Percentiles rank a stretch among this genome's conserved stretches.
phyloP scores from a whole-genome alignment of 2,888 invertebrate species.

The Lasius platythorax region DNA sequence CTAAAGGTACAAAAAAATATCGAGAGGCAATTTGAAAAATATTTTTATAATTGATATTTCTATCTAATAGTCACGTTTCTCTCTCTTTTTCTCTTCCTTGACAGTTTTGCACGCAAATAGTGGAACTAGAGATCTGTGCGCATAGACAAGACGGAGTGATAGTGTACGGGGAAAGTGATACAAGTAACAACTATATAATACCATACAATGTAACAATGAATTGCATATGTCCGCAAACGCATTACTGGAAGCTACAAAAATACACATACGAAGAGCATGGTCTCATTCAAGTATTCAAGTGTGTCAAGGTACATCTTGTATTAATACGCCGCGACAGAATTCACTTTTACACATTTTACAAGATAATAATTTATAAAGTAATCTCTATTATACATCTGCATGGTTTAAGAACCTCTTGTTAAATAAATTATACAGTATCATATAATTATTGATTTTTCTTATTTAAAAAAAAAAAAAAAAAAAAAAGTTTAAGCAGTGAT shows the following conservation, averaged over 20 bases:
- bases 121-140: constrained; percentile 80
- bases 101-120: constrained; percentile 87
- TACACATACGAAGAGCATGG: constrained; percentile 79
- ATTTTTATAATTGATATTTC: constrained; percentile 46
- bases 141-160: constrained; percentile 84
- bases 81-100: not conserved
- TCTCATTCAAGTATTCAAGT: constrained; percentile 85
- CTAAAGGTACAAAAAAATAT: constrained; percentile 87
- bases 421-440: not conserved
- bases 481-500: not conserved
- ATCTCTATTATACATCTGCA: not conserved
- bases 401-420: not conserved
- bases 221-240: constrained; percentile 87
- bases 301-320: constrained; percentile 81
- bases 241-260: constrained; percentile 87
- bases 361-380: not conserved
- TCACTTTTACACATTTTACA: not conserved
- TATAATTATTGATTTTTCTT: not conserved
- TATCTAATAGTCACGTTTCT: constrained; percentile 40
- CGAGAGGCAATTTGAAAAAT: not conserved
- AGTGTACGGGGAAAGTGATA: constrained; percentile 85
- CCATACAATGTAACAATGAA: constrained; percentile 86
- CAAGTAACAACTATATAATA: constrained; percentile 83
- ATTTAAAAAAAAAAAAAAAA: not conserved
- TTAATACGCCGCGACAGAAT: not conserved